Base-by-base conservation (phyloP, 1,140 invertebrate genomes). In the Copidosoma floridanum region DNA sequence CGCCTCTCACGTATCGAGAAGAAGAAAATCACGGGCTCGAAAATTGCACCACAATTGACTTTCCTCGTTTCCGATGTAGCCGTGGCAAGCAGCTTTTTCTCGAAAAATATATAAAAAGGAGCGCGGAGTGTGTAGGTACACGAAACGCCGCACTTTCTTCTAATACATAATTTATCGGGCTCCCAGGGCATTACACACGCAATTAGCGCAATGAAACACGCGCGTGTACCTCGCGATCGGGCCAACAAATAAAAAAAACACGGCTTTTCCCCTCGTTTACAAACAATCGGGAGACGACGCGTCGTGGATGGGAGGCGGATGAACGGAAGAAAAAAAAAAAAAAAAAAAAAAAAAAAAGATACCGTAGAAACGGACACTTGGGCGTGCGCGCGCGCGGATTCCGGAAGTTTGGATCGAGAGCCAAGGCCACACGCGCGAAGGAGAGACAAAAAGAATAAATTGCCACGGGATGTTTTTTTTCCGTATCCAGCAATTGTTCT, bases 391-490 rank as follows among this genome's bases (percentile, higher is more conserved):
- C 29, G 40, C 7, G 37, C 24, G 18, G 10, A 43, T 51, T 58
- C 47, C 47, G 57, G 57, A 58, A 58, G 32, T 14, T 32, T 10
- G 32, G 10, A 20, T 18, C 26, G 3, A 3, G 20, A 32, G 26
- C 26, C 47, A 52, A 58, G 57, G 57, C 23, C 52, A 40, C 53
- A 27, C 48, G 20, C 16, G 0, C 16, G 3, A 29, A n/a, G 11
- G 16, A 21, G 20, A 26, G 47, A 24, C 5, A n/a, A n/a, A n/a
- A 37, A 29, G 43, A 41, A 51, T 32, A 41, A 43, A 58, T 41
- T 58, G 48, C 46, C 11, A 50, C n/a, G 46, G 56, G 46, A 57
- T 57, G 56, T 57, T 58, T 29, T 40, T 48, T 48, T n/a, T n/a
- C n/a, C n/a, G n/a, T n/a, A n/a, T n/a, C n/a, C n/a, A n/a, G n/a